A percentile compares a stretch with the other conserved stretches of the same genome.
These are phyloP conservation scores for Babyrousa celebensis DNA, from an alignment of 2,797 vertebrate genomes.

Conservation along the genomic window DNA sequence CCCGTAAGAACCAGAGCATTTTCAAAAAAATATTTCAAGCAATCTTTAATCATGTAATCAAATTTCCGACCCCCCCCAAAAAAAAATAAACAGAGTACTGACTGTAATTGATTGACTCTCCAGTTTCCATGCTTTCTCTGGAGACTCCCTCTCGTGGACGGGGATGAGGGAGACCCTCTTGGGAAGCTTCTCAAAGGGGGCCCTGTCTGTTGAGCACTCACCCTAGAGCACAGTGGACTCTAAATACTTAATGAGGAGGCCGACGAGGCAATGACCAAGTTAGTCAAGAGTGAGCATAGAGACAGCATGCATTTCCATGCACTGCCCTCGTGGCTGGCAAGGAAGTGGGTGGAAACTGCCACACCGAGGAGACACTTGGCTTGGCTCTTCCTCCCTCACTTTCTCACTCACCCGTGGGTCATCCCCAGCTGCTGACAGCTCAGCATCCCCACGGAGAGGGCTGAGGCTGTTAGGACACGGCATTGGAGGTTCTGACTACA, in stretches of 20 bases:
- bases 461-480: conserved; percentile 25
- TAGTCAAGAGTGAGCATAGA: conserved; percentile 60
- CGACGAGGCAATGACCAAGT: neutral
- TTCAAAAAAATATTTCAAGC: neutral
- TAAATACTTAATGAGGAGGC: conserved; percentile 82
- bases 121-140: conserved; percentile 23
- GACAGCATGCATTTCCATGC: conserved; percentile 20
- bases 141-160: conserved; percentile 42
- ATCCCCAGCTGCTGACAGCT: conserved; percentile 46
- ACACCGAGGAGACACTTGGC: neutral
- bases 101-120: conserved; percentile 60
- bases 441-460: neutral
- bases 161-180: conserved; percentile 66
- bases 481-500: conserved; percentile 74
- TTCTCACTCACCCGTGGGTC: neutral
- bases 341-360: neutral
- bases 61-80: rapidly evolving
- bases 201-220: conserved; percentile 63
- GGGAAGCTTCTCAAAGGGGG: conserved; percentile 66
- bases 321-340: neutral
- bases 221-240: conserved; percentile 52
- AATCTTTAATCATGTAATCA: neutral
- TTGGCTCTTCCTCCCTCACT: neutral
- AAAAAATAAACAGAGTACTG: neutral
- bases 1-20: conserved; percentile 7